Evolutionary conservation across 2,113 vertebrate species (phyloP).

Genomic region (Balaeniceps rex): DNA sequence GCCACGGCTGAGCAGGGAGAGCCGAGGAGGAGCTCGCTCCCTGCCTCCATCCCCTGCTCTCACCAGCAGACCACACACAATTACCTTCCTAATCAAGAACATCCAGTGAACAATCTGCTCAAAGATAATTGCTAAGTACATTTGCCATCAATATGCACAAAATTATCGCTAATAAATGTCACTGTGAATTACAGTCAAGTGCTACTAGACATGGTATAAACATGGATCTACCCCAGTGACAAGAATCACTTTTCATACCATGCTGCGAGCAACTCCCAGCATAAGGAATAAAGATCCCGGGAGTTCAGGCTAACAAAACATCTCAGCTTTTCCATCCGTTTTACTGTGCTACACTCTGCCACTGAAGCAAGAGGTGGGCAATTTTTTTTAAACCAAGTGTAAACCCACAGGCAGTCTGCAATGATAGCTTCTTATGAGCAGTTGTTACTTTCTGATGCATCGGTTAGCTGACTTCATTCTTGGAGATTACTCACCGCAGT

Average conservation of each 20-base stretch:
- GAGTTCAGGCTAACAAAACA: neutral
- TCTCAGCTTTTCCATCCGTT: neutral
- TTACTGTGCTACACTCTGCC: neutral
- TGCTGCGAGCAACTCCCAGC: neutral
- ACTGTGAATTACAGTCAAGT: neutral
- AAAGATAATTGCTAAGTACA: neutral
- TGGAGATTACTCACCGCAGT: neutral
- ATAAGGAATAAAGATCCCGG: neutral
- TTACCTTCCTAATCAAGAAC: slow-evolving; percentile 18
- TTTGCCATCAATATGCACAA: neutral
- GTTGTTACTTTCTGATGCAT: neutral
- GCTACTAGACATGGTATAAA: neutral
- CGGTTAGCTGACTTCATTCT: neutral
- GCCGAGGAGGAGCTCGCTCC: neutral
- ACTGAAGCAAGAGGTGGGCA: neutral
- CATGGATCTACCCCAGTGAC: neutral
- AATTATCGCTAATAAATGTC: slow-evolving; percentile 10
- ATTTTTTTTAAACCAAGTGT: neutral
- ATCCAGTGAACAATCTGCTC: neutral
- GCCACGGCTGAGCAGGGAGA: neutral
- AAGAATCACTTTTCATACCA: neutral
- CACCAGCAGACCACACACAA: slow-evolving; percentile 49
- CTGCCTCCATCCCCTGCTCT: neutral
- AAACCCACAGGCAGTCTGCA: neutral
- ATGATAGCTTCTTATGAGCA: neutral